phyloP scores from a whole-genome alignment of 2,888 invertebrate genomes.

The Germaria angustata region DNA sequence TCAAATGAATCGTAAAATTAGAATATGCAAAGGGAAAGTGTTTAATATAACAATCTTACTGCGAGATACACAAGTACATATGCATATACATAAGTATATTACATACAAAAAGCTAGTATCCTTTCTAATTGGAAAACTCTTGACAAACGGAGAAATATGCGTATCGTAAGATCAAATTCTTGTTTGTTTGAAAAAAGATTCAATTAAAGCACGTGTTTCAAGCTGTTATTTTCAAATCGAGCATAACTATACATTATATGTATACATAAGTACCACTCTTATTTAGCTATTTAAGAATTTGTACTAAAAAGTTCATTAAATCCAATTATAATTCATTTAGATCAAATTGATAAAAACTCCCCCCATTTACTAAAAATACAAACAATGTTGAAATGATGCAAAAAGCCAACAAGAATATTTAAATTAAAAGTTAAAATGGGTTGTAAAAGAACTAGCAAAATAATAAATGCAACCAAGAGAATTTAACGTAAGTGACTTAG shows the following conservation, averaged over 20 bases:
- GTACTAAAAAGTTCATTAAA: background rate
- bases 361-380: background rate
- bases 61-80: too few species aligned
- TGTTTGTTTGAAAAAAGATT: background rate
- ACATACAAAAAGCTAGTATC: background rate
- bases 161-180: too few species aligned
- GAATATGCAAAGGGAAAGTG: background rate
- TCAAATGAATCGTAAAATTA: constrained; percentile 20
- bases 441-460: constrained; percentile 21
- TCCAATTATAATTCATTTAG: constrained; percentile 2
- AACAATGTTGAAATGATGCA: constrained; percentile 26
- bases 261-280: too few species aligned
- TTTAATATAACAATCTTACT: too few species aligned
- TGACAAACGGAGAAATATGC: too few species aligned
- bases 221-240: too few species aligned
- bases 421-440: background rate
- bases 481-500: constrained; percentile 9
- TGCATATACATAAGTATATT: too few species aligned
- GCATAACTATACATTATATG: too few species aligned
- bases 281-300: background rate
- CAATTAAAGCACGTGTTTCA: background rate
- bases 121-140: background rate
- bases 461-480: constrained; percentile 3
- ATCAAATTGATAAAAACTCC: background rate
- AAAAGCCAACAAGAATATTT: background rate